Base-by-base conservation (phyloP, 2,113 vertebrate genomes). In the Platysternon megacephalum region DNA sequence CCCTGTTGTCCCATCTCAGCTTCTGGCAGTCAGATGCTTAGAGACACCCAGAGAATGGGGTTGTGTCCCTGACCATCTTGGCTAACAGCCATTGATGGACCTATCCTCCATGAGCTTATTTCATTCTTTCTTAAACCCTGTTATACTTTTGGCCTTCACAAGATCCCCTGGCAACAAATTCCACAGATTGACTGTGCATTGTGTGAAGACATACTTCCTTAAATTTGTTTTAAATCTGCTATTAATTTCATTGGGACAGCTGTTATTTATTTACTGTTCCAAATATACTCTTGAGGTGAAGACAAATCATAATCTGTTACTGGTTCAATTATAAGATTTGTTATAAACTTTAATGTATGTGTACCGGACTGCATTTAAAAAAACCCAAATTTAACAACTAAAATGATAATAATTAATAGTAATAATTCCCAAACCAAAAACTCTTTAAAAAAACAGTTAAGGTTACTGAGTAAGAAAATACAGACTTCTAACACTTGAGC, bases 401-500 rank as follows among this genome's bases (percentile, higher is more conserved):
- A 49, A 29, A 0, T 4, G 68, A n/a, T 22, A 32, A 86, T 61
- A 87, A 14, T 61, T 3, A 82, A n/a, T 26, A 29, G 83, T 61
- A 88, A 17, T 58, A 46, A 48, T 24, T 92, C 94, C 72, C 89
- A 79, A 91, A 88, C 55, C 0, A 80, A 89, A 24, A 3, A 44
- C 2, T 86, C 86, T 51, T 39, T n/a, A 32, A 14, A 80, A 92
- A 95, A 91, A 5, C 5, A 89, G 0, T 16, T 87, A 14, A 87
- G 52, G 1, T 89, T 87, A 80, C 3, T 4, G 68, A 88, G 42
- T 17, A 55, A 86, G 93, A 92, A 95, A 94, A 88, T 6, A 39
- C 9, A 24, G 85, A 42, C 95, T 97, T 97, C 95, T 95, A 97
- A 95, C 85, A 95, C 92, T 92, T 95, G 96, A 96, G 85, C 93